phyloP scores from a whole-genome alignment of 2,113 vertebrate genomes.

The Atrichornis clamosus region DNA sequence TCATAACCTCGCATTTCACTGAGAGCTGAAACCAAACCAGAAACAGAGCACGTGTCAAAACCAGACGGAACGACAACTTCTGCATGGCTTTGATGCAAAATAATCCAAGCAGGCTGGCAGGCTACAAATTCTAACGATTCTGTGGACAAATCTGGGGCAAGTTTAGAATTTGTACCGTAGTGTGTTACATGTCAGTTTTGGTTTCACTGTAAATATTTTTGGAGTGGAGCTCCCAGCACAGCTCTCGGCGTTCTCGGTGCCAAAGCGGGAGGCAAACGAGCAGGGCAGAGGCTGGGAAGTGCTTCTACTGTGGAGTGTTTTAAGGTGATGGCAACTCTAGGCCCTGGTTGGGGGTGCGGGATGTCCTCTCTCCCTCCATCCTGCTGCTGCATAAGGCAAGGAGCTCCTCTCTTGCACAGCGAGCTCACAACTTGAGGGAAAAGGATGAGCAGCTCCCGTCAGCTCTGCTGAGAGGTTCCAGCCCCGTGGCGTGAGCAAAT shows the following conservation, averaged over 20 bases:
- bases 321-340: neutral
- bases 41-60: constrained; percentile 61
- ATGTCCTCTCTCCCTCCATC: neutral
- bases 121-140: constrained; percentile 58
- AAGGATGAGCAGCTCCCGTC: neutral
- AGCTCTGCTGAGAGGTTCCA: neutral
- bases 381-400: neutral
- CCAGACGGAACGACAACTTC: constrained; percentile 9
- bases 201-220: constrained; percentile 49
- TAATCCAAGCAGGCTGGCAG: constrained; percentile 60
- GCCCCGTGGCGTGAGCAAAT: rapidly evolving
- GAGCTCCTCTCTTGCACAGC: neutral
- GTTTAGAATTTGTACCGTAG: constrained; percentile 43
- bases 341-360: rapidly evolving
- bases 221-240: neutral
- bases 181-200: constrained; percentile 44
- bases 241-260: neutral
- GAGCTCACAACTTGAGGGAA: neutral
- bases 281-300: neutral
- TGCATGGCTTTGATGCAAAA: constrained; percentile 55
- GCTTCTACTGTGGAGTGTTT: neutral
- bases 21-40: constrained; percentile 45
- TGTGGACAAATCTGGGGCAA: constrained; percentile 59
- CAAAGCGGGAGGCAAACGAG: rapidly evolving
- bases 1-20: constrained; percentile 47